These are phyloP conservation scores for Marisa cornuarietis DNA, from an alignment of 1,140 invertebrate species.

Conservation along the genomic window DNA sequence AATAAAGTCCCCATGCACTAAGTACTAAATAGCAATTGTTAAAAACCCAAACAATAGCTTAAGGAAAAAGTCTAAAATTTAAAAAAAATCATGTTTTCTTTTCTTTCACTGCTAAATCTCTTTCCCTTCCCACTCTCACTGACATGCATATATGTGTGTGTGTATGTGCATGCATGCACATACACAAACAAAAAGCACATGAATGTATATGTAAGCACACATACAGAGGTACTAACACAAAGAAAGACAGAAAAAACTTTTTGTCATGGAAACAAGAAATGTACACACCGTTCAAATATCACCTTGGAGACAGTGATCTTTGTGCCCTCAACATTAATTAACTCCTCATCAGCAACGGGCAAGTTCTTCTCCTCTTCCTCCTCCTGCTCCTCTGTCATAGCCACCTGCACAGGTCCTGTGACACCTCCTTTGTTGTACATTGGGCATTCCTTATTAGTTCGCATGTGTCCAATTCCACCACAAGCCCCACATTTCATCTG, in stretches of 20 bases:
- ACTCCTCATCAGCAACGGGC: conserved; percentile 51
- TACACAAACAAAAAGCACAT: too few relatives aligned
- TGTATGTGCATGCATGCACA: too few relatives aligned
- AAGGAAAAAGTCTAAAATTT: too few relatives aligned
- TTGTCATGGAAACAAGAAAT: too few relatives aligned
- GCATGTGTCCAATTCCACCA: conserved; percentile 42
- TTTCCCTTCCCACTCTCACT: too few relatives aligned
- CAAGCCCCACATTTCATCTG: conserved; percentile 24
- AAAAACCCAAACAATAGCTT: too few relatives aligned
- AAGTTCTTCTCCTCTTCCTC: conserved; percentile 54
- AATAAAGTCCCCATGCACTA: conserved; percentile 78
- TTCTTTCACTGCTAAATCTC: neutral
- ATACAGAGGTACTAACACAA: neutral
- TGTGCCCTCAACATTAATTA: conserved; percentile 61
- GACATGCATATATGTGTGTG: too few relatives aligned
- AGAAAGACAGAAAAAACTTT: too few relatives aligned
- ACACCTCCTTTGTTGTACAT: conserved; percentile 48
- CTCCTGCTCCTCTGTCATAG: conserved; percentile 61
- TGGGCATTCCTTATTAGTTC: conserved; percentile 61
- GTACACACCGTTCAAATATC: conserved; percentile 29
- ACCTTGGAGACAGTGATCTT: conserved; percentile 59
- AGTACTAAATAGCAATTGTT: conserved; percentile 59
- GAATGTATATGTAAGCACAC: neutral
- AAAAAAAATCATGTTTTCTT: too few relatives aligned
- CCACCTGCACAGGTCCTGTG: conserved; percentile 52